phyloP scores from a whole-genome alignment of 2,797 vertebrate species.

The Chelonia mydas region DNA sequence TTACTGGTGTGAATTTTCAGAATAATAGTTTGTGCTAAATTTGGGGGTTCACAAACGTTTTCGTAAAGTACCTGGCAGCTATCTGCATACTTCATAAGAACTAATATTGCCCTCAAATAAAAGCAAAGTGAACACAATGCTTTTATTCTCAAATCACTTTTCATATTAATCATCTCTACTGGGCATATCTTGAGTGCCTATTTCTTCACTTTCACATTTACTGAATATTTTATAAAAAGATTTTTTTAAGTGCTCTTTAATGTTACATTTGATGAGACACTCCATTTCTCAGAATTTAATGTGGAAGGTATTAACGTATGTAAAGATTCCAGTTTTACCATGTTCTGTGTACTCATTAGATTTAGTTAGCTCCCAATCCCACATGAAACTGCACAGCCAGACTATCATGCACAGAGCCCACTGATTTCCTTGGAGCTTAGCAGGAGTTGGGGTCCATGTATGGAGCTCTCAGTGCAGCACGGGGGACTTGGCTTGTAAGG shows the following conservation, averaged over 20 bases:
- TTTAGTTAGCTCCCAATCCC: background rate
- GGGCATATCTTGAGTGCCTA: background rate
- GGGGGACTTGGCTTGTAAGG: too few relatives aligned
- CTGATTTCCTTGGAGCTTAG: background rate
- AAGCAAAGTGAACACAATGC: too few relatives aligned
- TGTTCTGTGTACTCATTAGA: fast-evolving
- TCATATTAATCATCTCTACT: background rate
- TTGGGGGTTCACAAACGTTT: too few relatives aligned
- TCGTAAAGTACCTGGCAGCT: too few relatives aligned
- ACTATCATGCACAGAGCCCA: background rate
- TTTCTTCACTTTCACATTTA: background rate
- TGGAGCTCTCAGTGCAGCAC: background rate
- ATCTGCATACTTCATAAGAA: too few relatives aligned
- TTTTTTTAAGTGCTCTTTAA: background rate
- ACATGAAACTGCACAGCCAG: background rate
- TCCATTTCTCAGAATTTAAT: background rate
- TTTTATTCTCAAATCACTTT: background rate
- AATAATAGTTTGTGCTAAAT: background rate
- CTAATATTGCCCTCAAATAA: too few relatives aligned
- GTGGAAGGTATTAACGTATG: background rate
- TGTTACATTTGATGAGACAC: background rate
- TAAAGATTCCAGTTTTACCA: background rate
- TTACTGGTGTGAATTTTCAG: background rate
- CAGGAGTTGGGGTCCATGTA: background rate
- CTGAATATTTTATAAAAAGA: background rate